Evolutionary conservation across 2,113 vertebrate species (phyloP), one percentile per base, ranked within the genome.

Genomic region (Trichomycterus rosablanca): DNA sequence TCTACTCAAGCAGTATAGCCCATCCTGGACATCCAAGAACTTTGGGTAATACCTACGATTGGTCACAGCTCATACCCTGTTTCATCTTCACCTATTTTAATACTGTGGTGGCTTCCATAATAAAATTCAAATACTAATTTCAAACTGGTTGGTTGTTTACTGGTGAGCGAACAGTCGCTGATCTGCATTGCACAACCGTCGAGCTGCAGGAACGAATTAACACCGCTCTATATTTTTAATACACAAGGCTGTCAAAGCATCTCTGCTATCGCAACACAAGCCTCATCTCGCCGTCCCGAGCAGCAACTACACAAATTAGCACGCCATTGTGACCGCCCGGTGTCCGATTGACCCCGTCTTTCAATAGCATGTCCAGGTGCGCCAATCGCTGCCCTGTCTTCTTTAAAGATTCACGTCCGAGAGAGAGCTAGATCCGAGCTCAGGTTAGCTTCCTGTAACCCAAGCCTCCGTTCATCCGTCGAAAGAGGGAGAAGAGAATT

Each of bases 401-500:
- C 59, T 49, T 59, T 60, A 63, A 50, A 74, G 67, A 44, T 63
- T 61, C 44, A 63, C 32, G 14, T 67, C 50, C 40, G 24, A n/a
- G 53, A n/a, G 53, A 48, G 63, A 67, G 52, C 58, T 32, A 59
- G 65, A 65, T 28, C 24, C 2, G 14, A 61, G 62, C 66, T 70
- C 61, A 66, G 72, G 75, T 80, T 71, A 80, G 73, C 77, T 88
- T 86, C 81, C 82, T 86, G 84, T 86, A 86, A 83, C 80, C 73
- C 67, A 78, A 84, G 81, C 68, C 79, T 74, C 74, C 70, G 76
- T 78, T 81, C 65, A 76, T 82, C 69, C 63, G 55, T 45, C 37
- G n/a, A 42, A 43, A 58, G 34, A 24, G 56, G 50, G 59, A 71
- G 61, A 64, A 66, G 72, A 68, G 78, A 81, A 85, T 78, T 79